Conservation (phyloP, 2,888 invertebrate species). For the Camptogramma bilineatum region DNA sequence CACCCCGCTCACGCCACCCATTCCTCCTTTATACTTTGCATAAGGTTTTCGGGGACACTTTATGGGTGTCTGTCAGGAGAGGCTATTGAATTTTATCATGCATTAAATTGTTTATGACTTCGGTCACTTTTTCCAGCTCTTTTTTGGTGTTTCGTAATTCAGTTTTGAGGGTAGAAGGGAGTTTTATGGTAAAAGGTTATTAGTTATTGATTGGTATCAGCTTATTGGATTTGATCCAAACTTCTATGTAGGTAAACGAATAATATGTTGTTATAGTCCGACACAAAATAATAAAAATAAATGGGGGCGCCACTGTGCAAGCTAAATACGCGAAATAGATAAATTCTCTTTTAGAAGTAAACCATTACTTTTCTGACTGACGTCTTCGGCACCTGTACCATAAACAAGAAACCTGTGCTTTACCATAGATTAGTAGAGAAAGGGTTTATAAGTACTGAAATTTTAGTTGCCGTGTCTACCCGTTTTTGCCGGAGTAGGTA, state of each 20-base stretch:
- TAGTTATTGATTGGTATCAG: constrained; percentile 21
- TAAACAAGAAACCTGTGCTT: no score
- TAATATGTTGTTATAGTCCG: no score
- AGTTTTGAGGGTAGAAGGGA: constrained; percentile 24
- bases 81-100: constrained; percentile 47
- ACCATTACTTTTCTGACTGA: no score
- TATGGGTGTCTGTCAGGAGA: constrained; percentile 44
- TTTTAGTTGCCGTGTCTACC: no score
- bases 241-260: not conserved
- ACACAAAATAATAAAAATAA: no score
- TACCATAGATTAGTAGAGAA: no score
- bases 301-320: no score
- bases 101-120: constrained; percentile 45
- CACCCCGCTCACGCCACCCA: constrained; percentile 29
- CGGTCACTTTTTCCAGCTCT: constrained; percentile 37
- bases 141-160: constrained; percentile 30
- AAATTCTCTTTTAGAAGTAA: no score
- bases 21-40: constrained; percentile 41
- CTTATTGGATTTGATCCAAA: constrained; percentile 2
- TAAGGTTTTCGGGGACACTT: constrained; percentile 45
- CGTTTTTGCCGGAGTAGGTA: no score
- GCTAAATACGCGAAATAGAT: no score
- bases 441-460: no score
- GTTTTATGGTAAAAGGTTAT: constrained; percentile 29
- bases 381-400: no score